Evolutionary conservation across 2,888 invertebrate species (phyloP), one percentile per base, ranked within the genome.

Genomic region (Tiliacea citrago): DNA sequence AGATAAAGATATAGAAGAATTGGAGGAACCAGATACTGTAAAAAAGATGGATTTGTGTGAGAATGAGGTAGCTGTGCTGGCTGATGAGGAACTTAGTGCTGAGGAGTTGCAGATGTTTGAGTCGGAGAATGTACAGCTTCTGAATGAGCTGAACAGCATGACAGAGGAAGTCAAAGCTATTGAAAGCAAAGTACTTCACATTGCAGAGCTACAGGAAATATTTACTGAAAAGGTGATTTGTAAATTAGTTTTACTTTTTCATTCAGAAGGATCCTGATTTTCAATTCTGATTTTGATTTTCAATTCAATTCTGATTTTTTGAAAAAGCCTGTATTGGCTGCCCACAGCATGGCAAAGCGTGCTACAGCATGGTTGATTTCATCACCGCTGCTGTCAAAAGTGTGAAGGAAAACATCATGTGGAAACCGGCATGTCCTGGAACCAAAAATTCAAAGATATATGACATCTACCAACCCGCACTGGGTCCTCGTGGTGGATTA

Each of bases 81-180:
- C 96, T 10, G 97, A 97, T 87, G 97, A 98, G 71, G 97, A 97
- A 76, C 92, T 99, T 0, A 98, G 98, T 79, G 97, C 98, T 0
- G 99, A 99, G 90, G 99, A 99, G 93, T 96, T 99, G 77, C 99
- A 99, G 93, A 98, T 99, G 97, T 98, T 99, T 93, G 98, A 99
- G 93, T 97, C 98, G 0, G 99, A 99, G 95, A 99, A 99, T 94
- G 97, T 98, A 73, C 98, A 98, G 84, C 95, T 99, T 16, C 98
- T 98, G 89, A 98, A 98, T 90, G 98, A 99, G 88, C 95, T 99
- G 66, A 99, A 98, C 92, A 98, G 98, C 75, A 97, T 99, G 91
- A 98, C 98, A 0, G 99, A 99, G 90, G 99, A 99, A 95, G 98
- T 99, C 0, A 98, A 97, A 92, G 98, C 98, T 92, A 98, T 99